phyloP scores from a whole-genome alignment of 2,888 invertebrate genomes.

The Uloborus plumipes region DNA sequence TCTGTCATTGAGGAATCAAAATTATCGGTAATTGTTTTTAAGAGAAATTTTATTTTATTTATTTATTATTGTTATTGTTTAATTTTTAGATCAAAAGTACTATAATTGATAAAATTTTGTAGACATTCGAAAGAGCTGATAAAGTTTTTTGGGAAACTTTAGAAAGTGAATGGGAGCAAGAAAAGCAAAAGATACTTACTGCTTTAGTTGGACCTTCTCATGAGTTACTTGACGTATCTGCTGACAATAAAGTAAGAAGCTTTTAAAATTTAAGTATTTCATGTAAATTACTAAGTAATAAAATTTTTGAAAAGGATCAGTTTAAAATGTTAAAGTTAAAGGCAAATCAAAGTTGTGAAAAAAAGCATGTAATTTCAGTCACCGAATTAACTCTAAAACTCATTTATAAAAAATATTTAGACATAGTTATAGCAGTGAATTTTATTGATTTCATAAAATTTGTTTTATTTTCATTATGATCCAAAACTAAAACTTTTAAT shows the following conservation, averaged over 20 bases:
- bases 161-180: slow-evolving; percentile 90
- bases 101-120: slow-evolving; percentile 63
- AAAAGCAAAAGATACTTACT: slow-evolving; percentile 89
- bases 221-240: slow-evolving; percentile 79
- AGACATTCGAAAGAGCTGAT: slow-evolving; percentile 77
- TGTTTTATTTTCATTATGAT: too few relatives aligned
- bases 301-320: too few relatives aligned
- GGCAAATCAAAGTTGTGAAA: too few relatives aligned
- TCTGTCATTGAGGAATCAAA: slow-evolving; percentile 90
- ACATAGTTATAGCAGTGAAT: too few relatives aligned
- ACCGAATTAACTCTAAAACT: too few relatives aligned
- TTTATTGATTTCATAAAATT: too few relatives aligned
- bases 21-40: slow-evolving; percentile 78
- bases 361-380: too few relatives aligned
- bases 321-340: too few relatives aligned
- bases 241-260: slow-evolving; percentile 69
- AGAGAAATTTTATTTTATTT: not conserved
- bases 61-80: not conserved
- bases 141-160: slow-evolving; percentile 81
- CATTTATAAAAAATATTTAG: too few relatives aligned
- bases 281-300: too few relatives aligned
- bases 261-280: not conserved
- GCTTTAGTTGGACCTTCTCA: slow-evolving; percentile 89
- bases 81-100: slow-evolving; percentile 19
- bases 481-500: too few relatives aligned